Evolutionary conservation across 2,888 invertebrate genomes (phyloP).

Genomic region (Unio delphinus): DNA sequence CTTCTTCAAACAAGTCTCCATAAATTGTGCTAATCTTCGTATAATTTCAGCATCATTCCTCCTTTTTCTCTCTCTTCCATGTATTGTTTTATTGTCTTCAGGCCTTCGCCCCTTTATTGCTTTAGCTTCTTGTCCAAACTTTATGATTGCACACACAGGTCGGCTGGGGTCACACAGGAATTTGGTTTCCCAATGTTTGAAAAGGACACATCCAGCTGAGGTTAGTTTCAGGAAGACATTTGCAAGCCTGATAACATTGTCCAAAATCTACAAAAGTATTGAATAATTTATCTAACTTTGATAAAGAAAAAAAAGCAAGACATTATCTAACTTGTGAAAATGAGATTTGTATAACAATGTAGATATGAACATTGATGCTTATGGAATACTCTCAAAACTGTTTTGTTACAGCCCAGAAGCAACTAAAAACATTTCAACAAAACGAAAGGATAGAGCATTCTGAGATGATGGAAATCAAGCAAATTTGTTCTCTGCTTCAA

Average conservation of each 20-base stretch:
- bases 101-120: not conserved
- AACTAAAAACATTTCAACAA: no score
- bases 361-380: no score
- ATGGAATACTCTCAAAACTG: no score
- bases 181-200: conserved; percentile 40
- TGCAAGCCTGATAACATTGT: conserved; percentile 41
- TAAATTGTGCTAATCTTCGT: conserved; percentile 33
- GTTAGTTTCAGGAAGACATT: conserved; percentile 44
- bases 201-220: conserved; percentile 50
- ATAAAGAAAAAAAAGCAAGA: no score
- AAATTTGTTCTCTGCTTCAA: no score
- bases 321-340: no score
- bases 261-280: conserved; percentile 22
- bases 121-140: conserved; percentile 26
- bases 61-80: conserved; percentile 6
- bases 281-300: no score
- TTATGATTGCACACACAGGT: conserved; percentile 23
- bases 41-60: conserved; percentile 30
- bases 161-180: conserved; percentile 38
- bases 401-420: no score
- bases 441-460: no score
- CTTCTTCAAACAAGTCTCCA: conserved; percentile 41
- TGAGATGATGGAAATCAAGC: no score
- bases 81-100: conserved; percentile 2
- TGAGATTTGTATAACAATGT: no score